Evolutionary conservation across 2,888 invertebrate genomes (phyloP), one percentile per base, ranked within the genome.

Genomic region (Tholera decimalis): DNA sequence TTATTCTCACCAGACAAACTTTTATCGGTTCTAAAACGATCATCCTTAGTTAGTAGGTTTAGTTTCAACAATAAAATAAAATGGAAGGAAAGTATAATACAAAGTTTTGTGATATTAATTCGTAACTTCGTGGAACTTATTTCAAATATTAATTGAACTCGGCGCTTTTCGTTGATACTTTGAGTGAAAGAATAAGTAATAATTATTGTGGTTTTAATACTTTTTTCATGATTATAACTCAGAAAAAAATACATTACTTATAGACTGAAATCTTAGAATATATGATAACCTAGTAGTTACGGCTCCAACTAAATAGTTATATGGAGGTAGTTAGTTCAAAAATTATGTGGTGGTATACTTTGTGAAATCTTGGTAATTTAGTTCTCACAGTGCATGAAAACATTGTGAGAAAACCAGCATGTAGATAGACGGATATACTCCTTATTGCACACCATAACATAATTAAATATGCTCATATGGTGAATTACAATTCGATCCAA

Each of bases 81-180:
- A 9, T 39, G 44, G n/a, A 33, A 28, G 35, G 28, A 50, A 44
- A 57, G 39, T 47, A 53, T 51, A 13, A 49, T 54, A 44, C 49
- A 65, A 72, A 72, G 51, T 68, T 72, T 67, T 73, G 35, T 51
- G 68, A 61, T 61, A 68, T 53, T 61, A 46, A 67, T 73, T 56
- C 60, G 35, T 55, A 37, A 30, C 30, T 44, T 39, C 39, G 11
- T 22, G 18, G 18, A 56, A 61, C 9, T 66, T 51, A 46, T 28
- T 70, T 56, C 33, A 44, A 69, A 37, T 55, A 63, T 64, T 71
- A 50, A 69, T 70, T 43, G 41, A 57, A 51, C 44, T 72, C 46
- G 39, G 20, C 7, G 39, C 24, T 46, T 47, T 51, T 55, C 8
- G 49, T 18, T 33, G 30, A 41, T 47, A 50, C 30, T 66, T 49